Percentiles rank a stretch among this genome's conserved stretches.
Conservation (phyloP, 2,888 invertebrate genomes). For the Azorinus chamasolen region DNA sequence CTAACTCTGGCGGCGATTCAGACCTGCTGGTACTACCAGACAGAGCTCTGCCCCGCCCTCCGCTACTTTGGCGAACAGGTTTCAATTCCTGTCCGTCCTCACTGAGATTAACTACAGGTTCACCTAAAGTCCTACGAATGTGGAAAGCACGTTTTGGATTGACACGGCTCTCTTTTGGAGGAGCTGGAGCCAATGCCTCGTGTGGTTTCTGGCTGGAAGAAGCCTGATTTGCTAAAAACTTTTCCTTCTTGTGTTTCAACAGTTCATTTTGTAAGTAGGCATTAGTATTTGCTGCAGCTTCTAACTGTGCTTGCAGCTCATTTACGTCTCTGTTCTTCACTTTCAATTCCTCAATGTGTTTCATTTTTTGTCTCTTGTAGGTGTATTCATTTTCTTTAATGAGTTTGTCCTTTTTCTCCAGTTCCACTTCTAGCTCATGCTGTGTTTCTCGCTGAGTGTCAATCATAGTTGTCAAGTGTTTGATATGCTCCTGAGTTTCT, state of each 20-base stretch:
- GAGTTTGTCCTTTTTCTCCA: constrained; percentile 74
- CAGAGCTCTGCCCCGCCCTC: constrained; percentile 56
- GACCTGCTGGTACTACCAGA: constrained; percentile 69
- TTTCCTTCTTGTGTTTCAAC: constrained; percentile 74
- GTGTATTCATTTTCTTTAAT: constrained; percentile 75
- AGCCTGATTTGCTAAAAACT: constrained; percentile 46
- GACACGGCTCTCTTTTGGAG: constrained; percentile 70
- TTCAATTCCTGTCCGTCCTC: constrained; percentile 50
- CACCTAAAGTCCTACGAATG: constrained; percentile 51
- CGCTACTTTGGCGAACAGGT: constrained; percentile 63
- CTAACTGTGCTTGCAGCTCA: constrained; percentile 77
- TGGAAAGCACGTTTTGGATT: constrained; percentile 59
- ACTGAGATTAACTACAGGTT: constrained; percentile 21
- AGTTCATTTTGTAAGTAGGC: constrained; percentile 82
- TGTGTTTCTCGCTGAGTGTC: constrained; percentile 64
- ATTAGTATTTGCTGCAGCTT: constrained; percentile 80
- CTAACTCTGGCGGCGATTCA: constrained; percentile 72
- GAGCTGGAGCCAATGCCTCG: constrained; percentile 58
- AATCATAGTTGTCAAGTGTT: constrained; percentile 67
- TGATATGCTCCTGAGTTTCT: constrained; percentile 57
- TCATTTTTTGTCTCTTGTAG: constrained; percentile 77
- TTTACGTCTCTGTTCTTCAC: constrained; percentile 72
- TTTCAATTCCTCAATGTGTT: constrained; percentile 76
- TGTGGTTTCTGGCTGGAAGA: constrained; percentile 43
- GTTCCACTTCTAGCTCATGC: constrained; percentile 64